A percentile compares a stretch with the other conserved stretches of the same genome.
These are phyloP conservation scores for Mesorhabditis spiculigera DNA, from an alignment of 2,888 invertebrate genomes.

Conservation along the genomic window DNA sequence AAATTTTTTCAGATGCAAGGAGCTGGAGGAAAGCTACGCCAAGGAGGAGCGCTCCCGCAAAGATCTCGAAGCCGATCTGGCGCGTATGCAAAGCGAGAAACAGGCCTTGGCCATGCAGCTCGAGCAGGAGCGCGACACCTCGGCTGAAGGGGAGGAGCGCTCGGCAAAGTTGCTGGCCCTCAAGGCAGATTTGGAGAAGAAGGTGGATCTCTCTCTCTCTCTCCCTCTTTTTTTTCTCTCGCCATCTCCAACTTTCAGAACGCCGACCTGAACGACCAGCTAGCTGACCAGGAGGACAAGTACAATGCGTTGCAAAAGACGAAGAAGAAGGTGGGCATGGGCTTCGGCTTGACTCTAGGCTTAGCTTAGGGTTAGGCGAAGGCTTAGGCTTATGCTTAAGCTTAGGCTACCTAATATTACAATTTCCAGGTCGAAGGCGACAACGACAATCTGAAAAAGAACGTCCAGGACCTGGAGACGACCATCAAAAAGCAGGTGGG, in stretches of 20 bases:
- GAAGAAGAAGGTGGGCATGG: constrained; percentile 67
- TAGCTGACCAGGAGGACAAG: constrained; percentile 94
- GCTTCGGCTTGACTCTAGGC: too few relatives aligned
- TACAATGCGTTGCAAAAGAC: constrained; percentile 71
- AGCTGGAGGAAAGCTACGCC: constrained; percentile 91
- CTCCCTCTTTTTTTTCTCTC: too few relatives aligned
- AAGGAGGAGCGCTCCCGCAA: constrained; percentile 95
- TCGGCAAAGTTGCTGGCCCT: constrained; percentile 88
- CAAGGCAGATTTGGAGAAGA: constrained; percentile 92
- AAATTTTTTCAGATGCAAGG: constrained; percentile 64
- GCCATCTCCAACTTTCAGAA: constrained; percentile 19
- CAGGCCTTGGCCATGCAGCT: constrained; percentile 75
- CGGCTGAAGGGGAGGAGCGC: constrained; percentile 87
- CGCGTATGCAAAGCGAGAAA: constrained; percentile 23
- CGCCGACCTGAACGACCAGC: constrained; percentile 89
- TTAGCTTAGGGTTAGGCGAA: too few relatives aligned
- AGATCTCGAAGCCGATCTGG: constrained; percentile 76
- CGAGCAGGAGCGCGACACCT: constrained; percentile 88
- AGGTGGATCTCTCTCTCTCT: constrained; percentile 65
- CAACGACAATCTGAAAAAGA: constrained; percentile 85
- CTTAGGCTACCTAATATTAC: not conserved
- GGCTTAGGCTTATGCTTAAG: too few relatives aligned
- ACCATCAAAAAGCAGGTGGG: constrained; percentile 75
- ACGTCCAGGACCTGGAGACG: constrained; percentile 70
- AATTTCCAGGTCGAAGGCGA: constrained; percentile 75